Base-by-base conservation (phyloP, 2,888 invertebrate genomes). In the Seira musarum region DNA sequence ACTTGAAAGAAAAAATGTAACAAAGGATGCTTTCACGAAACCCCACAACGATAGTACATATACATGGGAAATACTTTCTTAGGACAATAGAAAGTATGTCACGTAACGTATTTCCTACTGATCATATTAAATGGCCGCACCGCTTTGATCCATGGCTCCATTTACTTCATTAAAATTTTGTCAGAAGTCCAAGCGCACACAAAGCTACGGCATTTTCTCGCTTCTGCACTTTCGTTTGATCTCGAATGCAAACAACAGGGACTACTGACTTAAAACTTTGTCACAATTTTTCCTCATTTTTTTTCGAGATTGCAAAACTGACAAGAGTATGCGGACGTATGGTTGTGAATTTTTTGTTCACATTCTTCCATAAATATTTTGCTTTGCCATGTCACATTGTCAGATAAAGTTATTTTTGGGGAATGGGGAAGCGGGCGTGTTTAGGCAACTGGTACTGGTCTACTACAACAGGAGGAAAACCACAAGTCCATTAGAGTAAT, bases 401-500 rank as follows among this genome's bases (percentile, higher is more conserved):
- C 77, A 78, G 66, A 76, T 66, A 49, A 49, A 49, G 49, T 49
- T 49, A n/a, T 49, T 3, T 49, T 49, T 13, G 15, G 49, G 15
- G 49, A 13, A n/a, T 13, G 15, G 49, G 15, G 49, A 13, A n/a
- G 15, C 17, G 49, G 49, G 49, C 17, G 17, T 49, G 17, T 49
- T n/a, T 49, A 49, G 49, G 49, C 13, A n/a, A n/a, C n/a, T n/a
- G n/a, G n/a, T n/a, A 8, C 49, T 49, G 6, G 3, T 2, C 30
- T 49, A 49, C 49, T 49, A 8, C 49, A 49, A 8, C 49, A 49
- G 49, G 17, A n/a, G n/a, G 24, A 65, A 72, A 65, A 71, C 77
- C 77, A 60, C 77, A 67, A 72, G 68, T 72, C 78, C 78, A 79
- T 79, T 79, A 79, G 72, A 72, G 72, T 79, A 79, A 79, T 79